Conservation (phyloP, 2,797 vertebrate genomes). For the Lithobates pipiens region DNA sequence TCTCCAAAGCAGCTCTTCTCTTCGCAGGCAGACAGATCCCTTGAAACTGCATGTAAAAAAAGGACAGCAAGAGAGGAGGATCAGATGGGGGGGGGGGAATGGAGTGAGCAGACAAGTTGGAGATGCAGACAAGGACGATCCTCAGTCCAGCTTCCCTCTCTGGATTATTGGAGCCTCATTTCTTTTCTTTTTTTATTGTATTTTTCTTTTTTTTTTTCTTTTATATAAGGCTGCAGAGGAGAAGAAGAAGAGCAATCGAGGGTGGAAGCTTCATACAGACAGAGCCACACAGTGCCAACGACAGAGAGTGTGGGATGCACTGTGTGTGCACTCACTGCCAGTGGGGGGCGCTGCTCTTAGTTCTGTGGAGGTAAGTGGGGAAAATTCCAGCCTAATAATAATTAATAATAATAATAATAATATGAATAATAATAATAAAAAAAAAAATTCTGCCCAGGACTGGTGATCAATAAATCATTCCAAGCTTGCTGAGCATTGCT, state of each 20-base stretch:
- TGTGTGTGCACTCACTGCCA: background rate
- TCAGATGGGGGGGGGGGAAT: too few relatives aligned
- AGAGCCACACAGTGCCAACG: slow-evolving; percentile 8
- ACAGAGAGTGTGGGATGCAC: background rate
- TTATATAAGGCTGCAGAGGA: slow-evolving; percentile 1
- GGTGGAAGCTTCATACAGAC: slow-evolving; percentile 27
- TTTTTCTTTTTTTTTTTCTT: too few relatives aligned
- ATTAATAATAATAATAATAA: too few relatives aligned
- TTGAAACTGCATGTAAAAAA: slow-evolving; percentile 3
- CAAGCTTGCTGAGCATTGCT: too few relatives aligned
- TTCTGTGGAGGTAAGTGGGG: slow-evolving; percentile 29
- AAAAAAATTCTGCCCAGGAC: background rate
- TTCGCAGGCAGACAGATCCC: slow-evolving; percentile 12
- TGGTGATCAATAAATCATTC: background rate
- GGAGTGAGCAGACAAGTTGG: slow-evolving; percentile 31
- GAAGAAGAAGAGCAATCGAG: slow-evolving; percentile 33
- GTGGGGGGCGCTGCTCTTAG: slow-evolving; percentile 27
- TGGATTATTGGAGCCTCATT: slow-evolving; percentile 17
- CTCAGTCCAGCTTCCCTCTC: slow-evolving; percentile 10
- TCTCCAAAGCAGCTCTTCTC: too few relatives aligned
- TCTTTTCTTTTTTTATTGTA: background rate
- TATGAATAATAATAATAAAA: background rate
- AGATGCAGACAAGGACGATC: background rate
- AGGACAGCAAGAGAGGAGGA: background rate
- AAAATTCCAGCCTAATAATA: background rate